Percentiles rank a stretch among this genome's conserved stretches.
Conservation (phyloP, 2,113 vertebrate genomes). For the Hystrix cristata region DNA sequence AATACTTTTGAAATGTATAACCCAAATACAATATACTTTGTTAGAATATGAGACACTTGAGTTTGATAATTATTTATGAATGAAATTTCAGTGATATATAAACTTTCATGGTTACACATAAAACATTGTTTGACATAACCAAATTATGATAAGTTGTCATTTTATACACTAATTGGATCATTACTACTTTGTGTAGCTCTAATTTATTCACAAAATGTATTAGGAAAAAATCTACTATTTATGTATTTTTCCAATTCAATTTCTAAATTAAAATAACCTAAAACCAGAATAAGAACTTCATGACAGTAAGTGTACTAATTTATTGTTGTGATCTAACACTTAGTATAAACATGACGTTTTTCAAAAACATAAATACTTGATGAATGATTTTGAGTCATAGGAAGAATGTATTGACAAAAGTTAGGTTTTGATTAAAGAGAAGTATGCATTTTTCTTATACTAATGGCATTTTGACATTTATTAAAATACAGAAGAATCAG, state of each 20-base stretch:
- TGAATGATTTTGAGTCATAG: neutral
- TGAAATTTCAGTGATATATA: neutral
- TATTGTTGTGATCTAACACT: neutral
- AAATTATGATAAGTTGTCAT: neutral
- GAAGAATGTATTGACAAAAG: neutral
- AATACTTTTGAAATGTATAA: neutral
- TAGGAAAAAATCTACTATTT: neutral
- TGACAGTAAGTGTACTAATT: neutral
- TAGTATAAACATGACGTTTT: neutral
- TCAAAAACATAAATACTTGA: neutral
- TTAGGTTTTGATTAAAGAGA: neutral
- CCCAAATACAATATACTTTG: neutral
- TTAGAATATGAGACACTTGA: neutral
- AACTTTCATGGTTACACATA: neutral
- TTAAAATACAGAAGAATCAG: neutral
- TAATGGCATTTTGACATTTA: neutral
- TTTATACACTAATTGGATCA: neutral
- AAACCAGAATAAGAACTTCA: neutral
- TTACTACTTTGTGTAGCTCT: neutral
- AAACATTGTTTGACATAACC: neutral
- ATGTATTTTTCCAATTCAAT: neutral
- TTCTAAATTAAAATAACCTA: neutral
- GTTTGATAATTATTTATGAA: neutral
- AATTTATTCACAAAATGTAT: neutral
- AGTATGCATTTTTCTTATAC: neutral